phyloP scores from a whole-genome alignment of 2,113 vertebrate species.

The Ifrita kowaldi region DNA sequence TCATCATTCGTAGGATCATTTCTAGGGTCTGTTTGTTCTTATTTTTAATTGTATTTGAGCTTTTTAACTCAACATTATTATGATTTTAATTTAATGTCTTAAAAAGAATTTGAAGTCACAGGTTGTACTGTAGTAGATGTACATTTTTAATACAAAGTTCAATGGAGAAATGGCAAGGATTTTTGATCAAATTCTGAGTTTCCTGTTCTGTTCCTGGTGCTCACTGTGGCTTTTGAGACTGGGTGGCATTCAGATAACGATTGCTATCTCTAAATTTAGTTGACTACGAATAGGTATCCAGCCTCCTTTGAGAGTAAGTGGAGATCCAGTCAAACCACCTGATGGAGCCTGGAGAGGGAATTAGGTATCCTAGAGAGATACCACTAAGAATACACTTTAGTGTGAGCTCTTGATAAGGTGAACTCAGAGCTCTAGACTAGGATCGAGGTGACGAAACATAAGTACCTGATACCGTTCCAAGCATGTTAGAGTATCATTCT shows the following conservation, averaged over 20 bases:
- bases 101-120: background rate
- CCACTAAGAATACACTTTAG: background rate
- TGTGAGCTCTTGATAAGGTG: background rate
- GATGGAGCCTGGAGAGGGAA: background rate
- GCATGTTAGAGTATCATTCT: background rate
- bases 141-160: background rate
- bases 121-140: background rate
- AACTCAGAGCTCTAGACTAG: background rate
- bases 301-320: background rate
- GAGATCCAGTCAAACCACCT: background rate
- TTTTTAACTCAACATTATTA: background rate
- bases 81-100: background rate
- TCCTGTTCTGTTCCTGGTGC: background rate
- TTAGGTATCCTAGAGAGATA: background rate
- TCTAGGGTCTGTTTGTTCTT: background rate
- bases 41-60: background rate
- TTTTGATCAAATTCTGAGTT: background rate
- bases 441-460: background rate
- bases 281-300: background rate
- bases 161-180: background rate
- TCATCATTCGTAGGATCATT: background rate
- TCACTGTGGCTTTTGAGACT: background rate
- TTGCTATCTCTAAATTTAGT: background rate
- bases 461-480: background rate
- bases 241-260: background rate